Conservation (phyloP, 2,113 vertebrate species). For the Phoenicopterus ruber region DNA sequence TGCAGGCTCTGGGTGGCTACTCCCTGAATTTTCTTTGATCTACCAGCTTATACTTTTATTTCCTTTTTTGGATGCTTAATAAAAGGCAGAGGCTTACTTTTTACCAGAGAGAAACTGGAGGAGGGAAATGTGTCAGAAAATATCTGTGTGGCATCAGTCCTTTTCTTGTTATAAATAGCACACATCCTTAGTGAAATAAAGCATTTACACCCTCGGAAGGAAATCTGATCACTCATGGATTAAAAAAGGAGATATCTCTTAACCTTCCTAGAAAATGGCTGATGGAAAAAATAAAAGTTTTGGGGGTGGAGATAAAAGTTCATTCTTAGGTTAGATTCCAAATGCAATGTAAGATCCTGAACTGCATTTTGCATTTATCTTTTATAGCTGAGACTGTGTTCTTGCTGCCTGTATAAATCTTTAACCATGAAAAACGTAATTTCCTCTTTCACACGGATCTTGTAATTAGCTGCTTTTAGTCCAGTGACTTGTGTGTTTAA, state of each 20-base stretch:
- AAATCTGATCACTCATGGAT: neutral
- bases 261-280: neutral
- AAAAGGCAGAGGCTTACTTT: slow-evolving; percentile 3
- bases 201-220: slow-evolving; percentile 3
- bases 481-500: neutral
- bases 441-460: neutral
- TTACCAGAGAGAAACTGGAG: neutral
- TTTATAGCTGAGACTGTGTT: neutral
- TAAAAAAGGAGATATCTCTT: neutral
- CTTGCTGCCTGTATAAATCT: neutral
- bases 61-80: neutral
- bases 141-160: neutral
- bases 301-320: neutral
- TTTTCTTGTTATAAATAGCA: slow-evolving; percentile 3
- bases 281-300: neutral
- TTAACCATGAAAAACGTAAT: neutral
- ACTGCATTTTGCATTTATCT: neutral
- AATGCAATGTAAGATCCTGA: neutral
- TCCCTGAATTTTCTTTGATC: neutral
- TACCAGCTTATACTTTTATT: neutral
- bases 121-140: slow-evolving; percentile 28
- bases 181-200: slow-evolving; percentile 14
- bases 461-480: neutral
- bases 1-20: neutral
- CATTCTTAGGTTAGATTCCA: neutral